These are phyloP conservation scores for Elgaria multicarinata DNA, from an alignment of 2,113 vertebrate genomes.

Conservation along the genomic window DNA sequence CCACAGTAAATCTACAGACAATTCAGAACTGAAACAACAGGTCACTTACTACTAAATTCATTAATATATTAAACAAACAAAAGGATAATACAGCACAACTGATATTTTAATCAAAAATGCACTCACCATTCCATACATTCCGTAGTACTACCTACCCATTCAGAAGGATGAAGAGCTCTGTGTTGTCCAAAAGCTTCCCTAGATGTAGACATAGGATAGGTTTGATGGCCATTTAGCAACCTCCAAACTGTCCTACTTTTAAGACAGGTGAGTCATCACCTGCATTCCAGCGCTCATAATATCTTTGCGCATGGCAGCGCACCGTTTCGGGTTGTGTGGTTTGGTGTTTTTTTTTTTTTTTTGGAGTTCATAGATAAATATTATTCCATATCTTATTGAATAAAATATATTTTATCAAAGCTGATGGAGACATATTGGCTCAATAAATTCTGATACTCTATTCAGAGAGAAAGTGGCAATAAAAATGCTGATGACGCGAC, in stretches of 20 bases:
- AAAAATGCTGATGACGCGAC: constrained; percentile 85
- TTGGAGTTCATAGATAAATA: constrained; percentile 84
- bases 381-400: constrained; percentile 84
- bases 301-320: background rate
- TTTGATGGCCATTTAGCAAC: background rate
- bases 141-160: background rate
- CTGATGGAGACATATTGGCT: constrained; percentile 86
- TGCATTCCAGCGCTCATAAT: background rate
- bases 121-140: constrained; percentile 46
- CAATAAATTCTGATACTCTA: constrained; percentile 87
- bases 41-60: too few relatives aligned
- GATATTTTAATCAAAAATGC: too few relatives aligned
- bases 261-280: background rate
- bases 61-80: too few relatives aligned
- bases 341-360: too few relatives aligned
- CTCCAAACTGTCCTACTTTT: too few relatives aligned
- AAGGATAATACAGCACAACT: too few relatives aligned
- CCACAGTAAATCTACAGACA: too few relatives aligned
- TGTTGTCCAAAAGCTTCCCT: background rate
- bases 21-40: too few relatives aligned
- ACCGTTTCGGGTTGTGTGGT: constrained; percentile 32
- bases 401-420: constrained; percentile 86
- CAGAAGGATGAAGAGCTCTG: background rate
- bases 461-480: constrained; percentile 81
- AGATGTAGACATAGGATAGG: background rate